Base-by-base conservation (phyloP, 2,888 invertebrate species). In the Acheta domesticus region DNA sequence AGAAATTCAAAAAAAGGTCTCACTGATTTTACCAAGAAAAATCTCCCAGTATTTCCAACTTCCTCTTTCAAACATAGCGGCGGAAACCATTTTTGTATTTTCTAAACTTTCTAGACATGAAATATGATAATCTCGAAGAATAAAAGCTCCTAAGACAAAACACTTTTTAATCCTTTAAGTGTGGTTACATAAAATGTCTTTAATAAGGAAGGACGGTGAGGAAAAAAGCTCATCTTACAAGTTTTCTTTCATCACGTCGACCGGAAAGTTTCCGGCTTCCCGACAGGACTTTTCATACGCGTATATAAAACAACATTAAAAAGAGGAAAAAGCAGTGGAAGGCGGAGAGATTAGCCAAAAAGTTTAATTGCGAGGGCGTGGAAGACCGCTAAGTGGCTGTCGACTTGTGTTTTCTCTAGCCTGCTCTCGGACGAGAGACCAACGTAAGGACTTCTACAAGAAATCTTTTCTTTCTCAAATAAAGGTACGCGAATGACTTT, bases 161-260 rank as follows among this genome's bases (percentile, higher is more conserved):
- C 62, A 62, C n/a, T 19, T 62, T 62, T 62, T 62, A 62, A 62
- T 62, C 62, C 62, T 62, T 62, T 62, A 62, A 62, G 62, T 62
- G 62, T 62, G 36, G 36, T 36, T 36, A 36, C 36, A 36, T 62
- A 3, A 62, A 62, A n/a, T 62, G 62, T 62, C 62, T 62, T 62
- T 62, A 62, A 62, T n/a, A 19, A 3, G n/a, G 62, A 14, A 62
- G n/a, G 62, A 62, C 62, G 62, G 62, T n/a, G 36, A 36, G 11
- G 62, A 62, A 62, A 62, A 62, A 62, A 62, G 62, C 62, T 62
- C 36, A 36, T 36, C 36, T 36, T 36, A 36, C 36, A 36, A 36
- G 36, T 36, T 36, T 36, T 62, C 62, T 62, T 62, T 62, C 62
- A n/a, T 62, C 14, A 62, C 14, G 62, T 19, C 62, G 14, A 19